Evolutionary conservation across 2,113 vertebrate species (phyloP).

Genomic region (Tupaia tana): DNA sequence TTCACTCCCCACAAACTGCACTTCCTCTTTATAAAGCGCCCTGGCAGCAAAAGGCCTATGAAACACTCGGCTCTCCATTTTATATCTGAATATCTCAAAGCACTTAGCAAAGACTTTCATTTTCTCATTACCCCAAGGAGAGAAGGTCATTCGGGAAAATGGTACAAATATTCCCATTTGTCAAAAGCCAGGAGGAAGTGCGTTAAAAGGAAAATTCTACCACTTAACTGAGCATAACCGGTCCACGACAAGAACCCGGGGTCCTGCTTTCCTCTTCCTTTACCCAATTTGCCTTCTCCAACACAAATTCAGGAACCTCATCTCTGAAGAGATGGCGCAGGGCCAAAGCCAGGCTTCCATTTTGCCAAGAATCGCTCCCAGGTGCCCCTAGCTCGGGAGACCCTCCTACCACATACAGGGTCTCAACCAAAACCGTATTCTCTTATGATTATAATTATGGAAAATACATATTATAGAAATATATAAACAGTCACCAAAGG

Average conservation of each 20-base stretch:
- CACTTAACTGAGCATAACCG: constrained; percentile 55
- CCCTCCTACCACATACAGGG: not conserved
- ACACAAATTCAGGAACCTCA: not conserved
- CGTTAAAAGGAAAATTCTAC: constrained; percentile 72
- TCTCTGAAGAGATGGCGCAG: not conserved
- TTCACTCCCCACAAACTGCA: constrained; percentile 41
- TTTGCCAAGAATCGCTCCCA: not conserved
- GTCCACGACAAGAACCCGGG: not conserved
- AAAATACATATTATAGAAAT: not conserved
- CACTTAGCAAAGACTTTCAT: constrained; percentile 81
- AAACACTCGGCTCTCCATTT: constrained; percentile 60
- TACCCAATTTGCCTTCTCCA: not conserved
- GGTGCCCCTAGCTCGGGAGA: not conserved
- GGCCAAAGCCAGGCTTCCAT: constrained; percentile 34
- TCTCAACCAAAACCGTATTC: not conserved
- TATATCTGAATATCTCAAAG: constrained; percentile 78
- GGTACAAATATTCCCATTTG: constrained; percentile 77
- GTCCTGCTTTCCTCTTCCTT: not conserved
- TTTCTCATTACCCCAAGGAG: constrained; percentile 80
- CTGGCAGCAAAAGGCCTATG: constrained; percentile 57
- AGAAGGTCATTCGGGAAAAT: constrained; percentile 80
- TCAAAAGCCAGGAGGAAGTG: constrained; percentile 73
- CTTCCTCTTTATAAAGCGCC: constrained; percentile 66
- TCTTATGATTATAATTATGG: not conserved
- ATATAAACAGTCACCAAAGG: not conserved